Conservation (phyloP, 2,888 invertebrate genomes). For the Phaedon cochleariae region DNA sequence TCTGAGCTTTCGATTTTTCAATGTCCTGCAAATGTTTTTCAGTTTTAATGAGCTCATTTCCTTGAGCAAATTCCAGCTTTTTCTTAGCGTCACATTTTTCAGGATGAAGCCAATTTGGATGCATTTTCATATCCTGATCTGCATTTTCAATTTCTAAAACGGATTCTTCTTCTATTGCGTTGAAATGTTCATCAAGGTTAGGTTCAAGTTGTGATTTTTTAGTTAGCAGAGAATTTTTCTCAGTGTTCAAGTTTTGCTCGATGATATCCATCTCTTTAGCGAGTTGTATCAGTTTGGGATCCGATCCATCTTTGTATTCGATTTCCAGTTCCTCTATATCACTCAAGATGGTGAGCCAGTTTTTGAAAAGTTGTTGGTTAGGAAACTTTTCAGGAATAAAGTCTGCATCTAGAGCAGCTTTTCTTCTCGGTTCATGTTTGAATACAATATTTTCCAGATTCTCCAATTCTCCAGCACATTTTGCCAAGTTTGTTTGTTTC, state of each 20-base stretch:
- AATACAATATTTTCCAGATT: background rate
- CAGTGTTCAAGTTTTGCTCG: background rate
- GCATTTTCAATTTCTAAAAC: background rate
- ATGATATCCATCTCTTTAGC: background rate
- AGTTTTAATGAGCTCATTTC: too few relatives aligned
- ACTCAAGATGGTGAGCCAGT: constrained; percentile 1
- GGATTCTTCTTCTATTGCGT: background rate
- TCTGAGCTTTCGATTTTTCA: too few relatives aligned
- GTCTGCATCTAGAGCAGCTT: background rate
- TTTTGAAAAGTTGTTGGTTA: background rate
- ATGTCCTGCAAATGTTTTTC: too few relatives aligned
- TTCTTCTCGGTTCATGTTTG: background rate
- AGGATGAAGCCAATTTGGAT: background rate
- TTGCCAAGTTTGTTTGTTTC: background rate
- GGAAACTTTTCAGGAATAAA: background rate
- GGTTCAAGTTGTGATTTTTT: background rate
- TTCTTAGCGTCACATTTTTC: background rate
- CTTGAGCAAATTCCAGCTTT: too few relatives aligned
- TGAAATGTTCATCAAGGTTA: background rate
- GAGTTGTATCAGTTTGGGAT: constrained; percentile 15
- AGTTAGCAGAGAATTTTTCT: background rate
- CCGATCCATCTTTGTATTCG: constrained; percentile 19
- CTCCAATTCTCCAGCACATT: background rate
- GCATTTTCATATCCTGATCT: background rate
- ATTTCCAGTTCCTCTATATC: constrained; percentile 19